Conservation (phyloP, 2,888 invertebrate genomes). For the Tetragonula carbonaria region DNA sequence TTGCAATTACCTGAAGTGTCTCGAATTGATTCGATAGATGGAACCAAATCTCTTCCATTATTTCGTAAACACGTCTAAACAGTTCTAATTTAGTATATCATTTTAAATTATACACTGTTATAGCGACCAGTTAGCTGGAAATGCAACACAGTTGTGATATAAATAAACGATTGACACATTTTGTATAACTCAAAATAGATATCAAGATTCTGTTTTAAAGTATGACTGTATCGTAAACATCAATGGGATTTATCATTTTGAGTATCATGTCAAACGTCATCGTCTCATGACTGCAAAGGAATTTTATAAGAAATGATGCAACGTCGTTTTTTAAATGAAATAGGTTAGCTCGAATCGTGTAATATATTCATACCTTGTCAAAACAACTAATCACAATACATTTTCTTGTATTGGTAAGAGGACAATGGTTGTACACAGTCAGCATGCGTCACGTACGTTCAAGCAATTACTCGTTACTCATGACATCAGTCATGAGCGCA, state of each 20-base stretch:
- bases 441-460: not conserved
- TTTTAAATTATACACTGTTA: slow-evolving; percentile 47
- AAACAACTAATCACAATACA: not conserved
- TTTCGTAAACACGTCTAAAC: slow-evolving; percentile 21
- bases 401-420: not conserved
- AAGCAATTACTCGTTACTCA: not conserved
- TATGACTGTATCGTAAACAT: slow-evolving; percentile 41
- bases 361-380: not conserved
- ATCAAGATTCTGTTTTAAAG: slow-evolving; percentile 58
- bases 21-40: slow-evolving; percentile 80
- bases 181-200: slow-evolving; percentile 80
- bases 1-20: slow-evolving; percentile 78
- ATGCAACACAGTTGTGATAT: slow-evolving; percentile 77
- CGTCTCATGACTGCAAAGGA: not conserved
- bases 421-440: not conserved
- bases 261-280: not conserved
- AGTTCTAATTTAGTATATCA: slow-evolving; percentile 33
- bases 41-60: slow-evolving; percentile 82
- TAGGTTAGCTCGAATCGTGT: slow-evolving; percentile 55
- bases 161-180: slow-evolving; percentile 82
- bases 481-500: not conserved
- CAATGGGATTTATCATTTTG: not conserved
- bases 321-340: not conserved
- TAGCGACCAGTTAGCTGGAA: slow-evolving; percentile 68
- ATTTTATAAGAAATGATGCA: slow-evolving; percentile 27